These are phyloP conservation scores for Plecturocebus donacophilus DNA, from an alignment of 2,113 vertebrate genomes.

Conservation along the genomic window DNA sequence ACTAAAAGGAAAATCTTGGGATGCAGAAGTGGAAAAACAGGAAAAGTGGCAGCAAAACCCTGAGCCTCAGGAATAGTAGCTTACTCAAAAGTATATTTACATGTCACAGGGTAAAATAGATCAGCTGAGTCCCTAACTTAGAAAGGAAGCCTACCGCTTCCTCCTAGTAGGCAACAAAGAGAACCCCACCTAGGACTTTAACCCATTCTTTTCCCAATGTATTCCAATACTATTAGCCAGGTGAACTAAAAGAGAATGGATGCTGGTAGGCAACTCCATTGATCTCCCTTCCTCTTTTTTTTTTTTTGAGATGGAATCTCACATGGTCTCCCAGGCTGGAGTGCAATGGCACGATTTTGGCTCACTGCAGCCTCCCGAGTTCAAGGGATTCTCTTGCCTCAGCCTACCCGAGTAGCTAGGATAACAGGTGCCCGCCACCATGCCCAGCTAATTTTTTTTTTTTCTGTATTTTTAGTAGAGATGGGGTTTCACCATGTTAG, in stretches of 20 bases:
- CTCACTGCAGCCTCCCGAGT: too few species aligned
- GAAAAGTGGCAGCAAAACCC: neutral
- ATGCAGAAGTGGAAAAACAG: conserved; percentile 24
- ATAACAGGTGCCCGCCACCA: too few species aligned
- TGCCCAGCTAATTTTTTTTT: too few species aligned
- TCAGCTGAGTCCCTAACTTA: neutral
- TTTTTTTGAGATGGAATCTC: too few species aligned
- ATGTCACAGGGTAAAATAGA: neutral
- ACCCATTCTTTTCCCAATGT: neutral
- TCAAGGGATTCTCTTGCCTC: too few species aligned
- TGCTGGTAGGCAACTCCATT: neutral
- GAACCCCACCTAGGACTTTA: neutral
- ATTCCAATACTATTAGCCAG: neutral
- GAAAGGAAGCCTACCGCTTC: neutral
- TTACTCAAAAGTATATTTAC: neutral
- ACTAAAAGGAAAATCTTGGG: neutral
- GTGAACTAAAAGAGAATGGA: neutral
- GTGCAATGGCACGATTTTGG: too few species aligned
- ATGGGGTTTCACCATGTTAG: too few species aligned
- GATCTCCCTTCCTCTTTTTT: neutral
- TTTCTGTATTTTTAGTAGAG: too few species aligned
- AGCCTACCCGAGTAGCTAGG: too few species aligned
- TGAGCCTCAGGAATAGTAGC: neutral
- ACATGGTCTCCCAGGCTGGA: too few species aligned
- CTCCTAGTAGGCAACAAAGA: neutral